These are phyloP conservation scores for Sturnus vulgaris DNA, from an alignment of 2,113 vertebrate genomes.

Conservation along the genomic window DNA sequence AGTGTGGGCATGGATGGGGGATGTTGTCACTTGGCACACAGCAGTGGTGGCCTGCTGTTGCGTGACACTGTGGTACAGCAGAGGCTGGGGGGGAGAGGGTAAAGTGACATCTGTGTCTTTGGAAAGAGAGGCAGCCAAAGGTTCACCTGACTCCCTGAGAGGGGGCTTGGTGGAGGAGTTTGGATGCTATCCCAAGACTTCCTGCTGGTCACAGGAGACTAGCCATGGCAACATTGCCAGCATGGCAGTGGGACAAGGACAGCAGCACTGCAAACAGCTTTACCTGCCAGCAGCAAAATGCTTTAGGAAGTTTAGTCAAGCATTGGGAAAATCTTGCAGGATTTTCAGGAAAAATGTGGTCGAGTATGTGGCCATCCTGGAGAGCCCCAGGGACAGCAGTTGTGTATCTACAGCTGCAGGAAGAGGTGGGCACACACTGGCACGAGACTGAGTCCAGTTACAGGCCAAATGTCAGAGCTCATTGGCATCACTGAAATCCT, in stretches of 20 bases:
- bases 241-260: background rate
- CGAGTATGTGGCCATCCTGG: background rate
- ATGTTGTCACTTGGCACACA: background rate
- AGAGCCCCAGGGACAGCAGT: background rate
- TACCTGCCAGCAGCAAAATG: background rate
- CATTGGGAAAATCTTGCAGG: background rate
- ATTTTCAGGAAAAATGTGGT: background rate
- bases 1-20: background rate
- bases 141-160: background rate
- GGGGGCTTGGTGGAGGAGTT: background rate
- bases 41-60: background rate
- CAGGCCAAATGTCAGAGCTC: background rate
- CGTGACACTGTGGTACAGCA: background rate
- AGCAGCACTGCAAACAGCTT: background rate
- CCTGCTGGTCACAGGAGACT: background rate
- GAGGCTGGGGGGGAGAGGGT: background rate
- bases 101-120: background rate
- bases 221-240: background rate
- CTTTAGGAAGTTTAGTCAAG: background rate
- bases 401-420: background rate
- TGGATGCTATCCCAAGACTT: background rate
- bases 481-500: background rate
- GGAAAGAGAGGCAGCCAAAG: background rate
- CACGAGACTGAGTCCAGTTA: fast-evolving
- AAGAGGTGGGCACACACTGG: background rate